Percentiles rank a stretch among this genome's conserved stretches.
phyloP scores from a whole-genome alignment of 2,113 vertebrate species.

The Picathartes gymnocephalus region DNA sequence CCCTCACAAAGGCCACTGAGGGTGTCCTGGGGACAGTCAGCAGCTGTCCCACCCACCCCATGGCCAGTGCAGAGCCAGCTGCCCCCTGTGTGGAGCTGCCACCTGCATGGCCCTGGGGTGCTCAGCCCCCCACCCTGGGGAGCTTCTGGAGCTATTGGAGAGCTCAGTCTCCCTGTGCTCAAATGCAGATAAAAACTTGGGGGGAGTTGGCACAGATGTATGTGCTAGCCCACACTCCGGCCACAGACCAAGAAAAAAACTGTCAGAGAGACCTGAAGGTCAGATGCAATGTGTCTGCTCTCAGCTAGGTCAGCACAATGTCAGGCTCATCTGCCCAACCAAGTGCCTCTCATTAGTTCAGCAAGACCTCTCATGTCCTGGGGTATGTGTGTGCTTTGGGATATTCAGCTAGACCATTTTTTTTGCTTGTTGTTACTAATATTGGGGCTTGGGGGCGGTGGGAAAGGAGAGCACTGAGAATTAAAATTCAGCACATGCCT shows the following conservation, averaged over 20 bases:
- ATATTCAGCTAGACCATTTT: background rate
- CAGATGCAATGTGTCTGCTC: background rate
- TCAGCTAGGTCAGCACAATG: background rate
- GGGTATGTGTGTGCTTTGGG: background rate
- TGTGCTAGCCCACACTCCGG: background rate
- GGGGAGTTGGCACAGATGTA: background rate
- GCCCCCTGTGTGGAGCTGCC: background rate
- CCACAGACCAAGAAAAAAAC: background rate
- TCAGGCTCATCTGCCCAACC: background rate
- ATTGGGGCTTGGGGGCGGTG: background rate
- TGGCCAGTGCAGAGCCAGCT: background rate
- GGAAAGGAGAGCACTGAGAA: background rate
- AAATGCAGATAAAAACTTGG: background rate
- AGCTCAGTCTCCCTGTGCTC: background rate
- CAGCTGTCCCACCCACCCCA: background rate
- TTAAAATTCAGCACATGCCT: slow-evolving; percentile 46
- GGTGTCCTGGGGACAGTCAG: background rate
- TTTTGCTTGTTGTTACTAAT: background rate
- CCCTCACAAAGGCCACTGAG: background rate
- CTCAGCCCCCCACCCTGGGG: rapidly evolving
- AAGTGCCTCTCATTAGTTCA: background rate
- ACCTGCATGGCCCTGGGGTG: rapidly evolving
- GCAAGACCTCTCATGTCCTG: background rate
- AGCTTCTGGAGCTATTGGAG: background rate
- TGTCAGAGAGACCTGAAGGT: background rate